Percentiles rank a stretch among this genome's conserved stretches.
These are phyloP conservation scores for Heteromormyrus szaboi DNA, from an alignment of 2,797 vertebrate species.

Conservation along the genomic window DNA sequence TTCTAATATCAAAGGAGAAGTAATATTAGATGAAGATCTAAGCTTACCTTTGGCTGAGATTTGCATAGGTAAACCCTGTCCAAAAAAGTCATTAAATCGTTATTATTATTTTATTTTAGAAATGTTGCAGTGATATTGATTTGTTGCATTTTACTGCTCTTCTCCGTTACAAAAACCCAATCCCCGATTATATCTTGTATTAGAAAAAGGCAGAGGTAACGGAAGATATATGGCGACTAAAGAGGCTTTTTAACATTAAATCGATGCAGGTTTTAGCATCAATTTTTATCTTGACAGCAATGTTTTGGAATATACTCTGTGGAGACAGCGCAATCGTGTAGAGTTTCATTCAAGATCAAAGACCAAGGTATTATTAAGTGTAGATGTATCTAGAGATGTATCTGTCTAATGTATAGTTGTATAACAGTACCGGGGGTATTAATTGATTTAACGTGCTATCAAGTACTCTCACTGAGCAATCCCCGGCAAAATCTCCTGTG, in stretches of 20 bases:
- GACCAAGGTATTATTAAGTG: neutral
- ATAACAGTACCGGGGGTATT: conserved; percentile 5
- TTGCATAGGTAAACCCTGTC: conserved; percentile 10
- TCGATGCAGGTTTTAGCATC: conserved; percentile 10
- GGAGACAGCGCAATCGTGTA: neutral
- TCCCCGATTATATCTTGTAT: conserved; percentile 9
- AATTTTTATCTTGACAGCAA: conserved; percentile 10
- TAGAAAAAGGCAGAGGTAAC: neutral
- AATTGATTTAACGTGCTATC: conserved; percentile 10
- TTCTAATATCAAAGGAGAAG: neutral
- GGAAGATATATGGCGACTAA: neutral
- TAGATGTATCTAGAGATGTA: neutral
- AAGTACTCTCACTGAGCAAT: neutral
- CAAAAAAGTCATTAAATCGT: conserved; percentile 5
- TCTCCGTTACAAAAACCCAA: neutral
- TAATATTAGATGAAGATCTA: neutral
- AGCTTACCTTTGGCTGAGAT: neutral
- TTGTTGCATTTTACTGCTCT: conserved; percentile 5
- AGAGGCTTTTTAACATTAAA: conserved; percentile 15
- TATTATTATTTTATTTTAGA: conserved; percentile 16
- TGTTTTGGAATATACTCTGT: neutral
- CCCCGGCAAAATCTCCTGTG: neutral
- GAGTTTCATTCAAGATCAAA: neutral
- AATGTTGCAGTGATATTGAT: conserved; percentile 13
- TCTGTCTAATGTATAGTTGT: conserved; percentile 1